Base-by-base conservation (phyloP, 2,113 vertebrate species). In the Todiramphus saurophagus region DNA sequence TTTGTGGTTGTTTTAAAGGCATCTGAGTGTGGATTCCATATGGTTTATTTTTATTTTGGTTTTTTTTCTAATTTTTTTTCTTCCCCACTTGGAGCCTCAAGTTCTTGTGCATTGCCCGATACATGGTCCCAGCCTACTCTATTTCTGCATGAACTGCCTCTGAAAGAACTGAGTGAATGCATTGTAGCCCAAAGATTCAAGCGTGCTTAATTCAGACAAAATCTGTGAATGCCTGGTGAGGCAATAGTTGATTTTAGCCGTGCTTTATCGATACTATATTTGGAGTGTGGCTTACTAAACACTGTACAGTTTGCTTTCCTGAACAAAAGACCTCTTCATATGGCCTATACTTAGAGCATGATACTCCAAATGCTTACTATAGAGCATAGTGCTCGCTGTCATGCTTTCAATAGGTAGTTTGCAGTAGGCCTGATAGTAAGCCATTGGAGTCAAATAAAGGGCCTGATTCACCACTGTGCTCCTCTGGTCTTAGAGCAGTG, bases 1-100 rank as follows among this genome's bases (percentile, higher is more conserved):
- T 96, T 97, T 97, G 97, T 95, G 96, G 97, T 97, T 97, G 94
- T 97, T 97, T 98, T 97, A 97, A 97, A 98, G 96, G 96, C 95
- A 95, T 96, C 95, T 96, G 95, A 96, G 96, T 97, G 97, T 97
- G 97, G 97, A 96, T 97, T 97, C 97, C 97, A 98, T 97, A 97
- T 98, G 97, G 94, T 96, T 97, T 95, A 95, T 96, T 97, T 97
- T 97, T 96, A 92, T 96, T 96, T 97, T 94, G 73, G 0, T 35
- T 68, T 87, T 85, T 77, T 96, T 68, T 41, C 59, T 6, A 19
- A 48, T 90, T 91, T 83, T 88, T 88, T 87, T 62, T 30, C 83
- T 92, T 97, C 96, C 96, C 96, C 66, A 9, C 68, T 95, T 31
- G 86, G 95, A 97, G 96, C 94, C 94, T 97, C 96, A 96, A 97